phyloP scores from a whole-genome alignment of 2,888 invertebrate genomes.

The Dryadula phaetusa region DNA sequence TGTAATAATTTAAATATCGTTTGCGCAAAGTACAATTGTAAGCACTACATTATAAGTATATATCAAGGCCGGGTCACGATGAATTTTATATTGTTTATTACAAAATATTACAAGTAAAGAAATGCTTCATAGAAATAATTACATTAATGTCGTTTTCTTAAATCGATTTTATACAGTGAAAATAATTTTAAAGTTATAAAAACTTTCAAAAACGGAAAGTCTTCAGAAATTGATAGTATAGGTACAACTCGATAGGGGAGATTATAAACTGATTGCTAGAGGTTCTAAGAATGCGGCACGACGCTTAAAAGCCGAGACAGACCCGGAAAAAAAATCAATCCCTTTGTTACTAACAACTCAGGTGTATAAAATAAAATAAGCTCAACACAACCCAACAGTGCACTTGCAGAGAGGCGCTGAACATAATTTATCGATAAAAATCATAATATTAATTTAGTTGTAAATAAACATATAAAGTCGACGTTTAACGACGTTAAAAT shows the following conservation, averaged over 20 bases:
- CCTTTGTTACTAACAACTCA: constrained; percentile 82
- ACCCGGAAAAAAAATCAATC: constrained; percentile 74
- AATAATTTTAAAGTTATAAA: neutral
- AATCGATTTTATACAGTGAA: neutral
- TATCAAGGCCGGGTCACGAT: constrained; percentile 63
- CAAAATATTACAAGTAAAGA: neutral
- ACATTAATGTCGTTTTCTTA: neutral
- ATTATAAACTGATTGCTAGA: constrained; percentile 73
- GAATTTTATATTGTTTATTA: constrained; percentile 45
- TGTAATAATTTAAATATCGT: constrained; percentile 69
- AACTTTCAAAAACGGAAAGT: neutral
- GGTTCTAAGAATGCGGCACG: constrained; percentile 75
- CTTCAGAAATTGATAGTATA: neutral
- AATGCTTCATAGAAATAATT: neutral
- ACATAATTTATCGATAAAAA: constrained; percentile 62
- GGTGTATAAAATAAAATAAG: constrained; percentile 76
- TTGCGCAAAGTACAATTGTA: constrained; percentile 65
- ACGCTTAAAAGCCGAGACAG: constrained; percentile 71
- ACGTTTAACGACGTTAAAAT: too few relatives aligned
- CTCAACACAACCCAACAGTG: constrained; percentile 63
- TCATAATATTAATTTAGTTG: constrained; percentile 42
- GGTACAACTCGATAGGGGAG: constrained; percentile 44
- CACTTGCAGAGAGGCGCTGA: constrained; percentile 61
- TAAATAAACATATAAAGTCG: constrained; percentile 32
- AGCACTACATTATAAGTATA: constrained; percentile 50